Percentiles rank a stretch among this genome's conserved stretches.
Conservation (phyloP, 2,113 vertebrate species). For the Thamnophis sirtalis region DNA sequence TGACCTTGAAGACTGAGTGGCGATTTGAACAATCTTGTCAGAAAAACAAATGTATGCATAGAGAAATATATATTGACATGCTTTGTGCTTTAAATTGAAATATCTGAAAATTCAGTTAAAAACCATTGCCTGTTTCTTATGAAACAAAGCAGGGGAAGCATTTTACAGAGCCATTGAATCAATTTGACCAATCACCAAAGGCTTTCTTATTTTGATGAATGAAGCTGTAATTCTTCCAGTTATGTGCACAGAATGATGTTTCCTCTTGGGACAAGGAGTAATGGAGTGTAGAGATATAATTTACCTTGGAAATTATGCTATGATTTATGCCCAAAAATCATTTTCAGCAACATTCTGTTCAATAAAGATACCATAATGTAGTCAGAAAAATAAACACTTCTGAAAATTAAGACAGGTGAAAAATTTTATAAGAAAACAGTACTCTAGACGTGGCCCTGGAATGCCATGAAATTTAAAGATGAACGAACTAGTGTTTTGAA, state of each 20-base stretch:
- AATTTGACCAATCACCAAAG: background rate
- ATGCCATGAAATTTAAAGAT: background rate
- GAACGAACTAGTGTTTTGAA: background rate
- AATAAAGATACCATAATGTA: background rate
- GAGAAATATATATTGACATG: background rate
- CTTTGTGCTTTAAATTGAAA: background rate
- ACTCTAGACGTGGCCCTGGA: background rate
- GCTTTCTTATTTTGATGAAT: background rate
- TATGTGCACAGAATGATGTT: background rate
- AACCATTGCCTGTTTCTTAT: background rate
- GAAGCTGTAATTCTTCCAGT: background rate
- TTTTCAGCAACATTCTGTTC: background rate
- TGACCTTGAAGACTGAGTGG: background rate
- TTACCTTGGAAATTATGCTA: background rate
- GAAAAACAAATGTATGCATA: background rate
- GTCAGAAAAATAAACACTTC: background rate
- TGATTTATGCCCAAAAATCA: background rate
- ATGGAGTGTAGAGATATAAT: slow-evolving; percentile 10
- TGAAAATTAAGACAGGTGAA: background rate
- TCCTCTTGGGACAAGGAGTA: fast-evolving
- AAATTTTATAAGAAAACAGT: background rate
- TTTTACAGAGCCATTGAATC: background rate
- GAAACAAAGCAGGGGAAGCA: background rate
- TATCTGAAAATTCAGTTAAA: background rate
- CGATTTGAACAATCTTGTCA: background rate